Evolutionary conservation across 1,140 invertebrate species (phyloP), one percentile per base, ranked within the genome.

Genomic region (Xylocopa sonorina): DNA sequence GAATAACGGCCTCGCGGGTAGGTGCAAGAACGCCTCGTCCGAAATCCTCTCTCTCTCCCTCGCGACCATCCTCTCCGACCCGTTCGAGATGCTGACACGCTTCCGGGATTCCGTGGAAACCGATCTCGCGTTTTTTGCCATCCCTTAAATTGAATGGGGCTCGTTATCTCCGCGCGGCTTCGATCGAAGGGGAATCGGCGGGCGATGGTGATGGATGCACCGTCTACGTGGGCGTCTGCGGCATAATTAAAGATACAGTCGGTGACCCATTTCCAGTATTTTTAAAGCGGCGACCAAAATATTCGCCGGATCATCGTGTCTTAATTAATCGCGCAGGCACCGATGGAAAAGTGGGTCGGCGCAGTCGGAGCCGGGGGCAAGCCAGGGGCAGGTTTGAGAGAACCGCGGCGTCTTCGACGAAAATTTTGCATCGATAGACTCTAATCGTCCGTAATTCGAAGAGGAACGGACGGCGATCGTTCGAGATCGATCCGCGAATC

Each of bases 181-280:
- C 43, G 38, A 63, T 74, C 60, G 46, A 29, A 2, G 24, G 55
- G 34, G 69, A 18, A 27, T 41, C 34, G 18, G 21, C n/a, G 10
- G 5, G 21, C 72, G 64, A 48, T 34, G 5, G 6, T 43, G 57
- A 53, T 34, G 32, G 18, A 63, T 68, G 51, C 58, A 57, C 41
- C 50, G 77, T 83, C 83, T 85, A 76, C 81, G 66, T 64, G n/a
- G 57, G 50, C 69, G 83, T 86, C 85, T 86, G 85, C 43, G 77
- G 74, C 82, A 80, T 80, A 88, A 88, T 89, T 88, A 87, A 87
- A 88, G 85, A 89, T 90, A 90, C 84, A 81, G 74, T 63, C 34
- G 78, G 81, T 88, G 89, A 89, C 89, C 89, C 66, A 88, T 89
- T 90, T 89, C 83, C 83, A 32, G 80, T 79, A 85, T 84, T 87